Base-by-base conservation (phyloP, 2,113 vertebrate genomes). In the Saccopteryx leptura region DNA sequence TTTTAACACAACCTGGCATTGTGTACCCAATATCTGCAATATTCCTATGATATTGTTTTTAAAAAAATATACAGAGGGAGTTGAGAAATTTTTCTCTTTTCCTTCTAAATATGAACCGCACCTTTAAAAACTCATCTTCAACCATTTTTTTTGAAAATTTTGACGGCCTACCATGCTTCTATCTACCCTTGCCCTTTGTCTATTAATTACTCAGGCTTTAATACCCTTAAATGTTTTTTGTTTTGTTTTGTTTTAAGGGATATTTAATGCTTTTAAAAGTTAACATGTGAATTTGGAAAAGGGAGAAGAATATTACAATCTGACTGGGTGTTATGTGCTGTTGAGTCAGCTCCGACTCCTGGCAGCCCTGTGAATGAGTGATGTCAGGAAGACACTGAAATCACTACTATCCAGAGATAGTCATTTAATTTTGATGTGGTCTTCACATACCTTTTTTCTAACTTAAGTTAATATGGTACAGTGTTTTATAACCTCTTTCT, bases 181-280 rank as follows among this genome's bases (percentile, higher is more conserved):
- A 33, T 33, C 18, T 79, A 72, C 9, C 1, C 48, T 89, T 79
- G 15, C 4, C 6, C 6, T 65, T 4, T 24, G 46, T 50, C 13
- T 84, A 50, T 85, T 72, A 50, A n/a, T 88, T 82, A 60, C 58
- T 72, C 65, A 48, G 58, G 5, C 4, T 66, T 85, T 79, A 23
- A 33, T 65, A 39, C 33, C 85, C 18, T 50, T 60, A 63, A 79
- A 85, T 39, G 5, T 14, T 58, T 72, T 39, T 39, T 39, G 39
- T 39, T 39, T 85, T 72, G 46, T 71, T 89, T 95, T 93, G 11
- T 24, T 8, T 79, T 89, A 82, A 54, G 15, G 54, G 66, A 80
- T 46, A 28, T 66, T 58, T 66, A 80, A 24, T 89, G 11, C n/a
- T 83, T 68, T 68, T 72, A 28, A 81, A 88, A 50, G 10, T 82